Evolutionary conservation across 2,113 vertebrate species (phyloP), one percentile per base, ranked within the genome.

Genomic region (Tursiops truncatus): DNA sequence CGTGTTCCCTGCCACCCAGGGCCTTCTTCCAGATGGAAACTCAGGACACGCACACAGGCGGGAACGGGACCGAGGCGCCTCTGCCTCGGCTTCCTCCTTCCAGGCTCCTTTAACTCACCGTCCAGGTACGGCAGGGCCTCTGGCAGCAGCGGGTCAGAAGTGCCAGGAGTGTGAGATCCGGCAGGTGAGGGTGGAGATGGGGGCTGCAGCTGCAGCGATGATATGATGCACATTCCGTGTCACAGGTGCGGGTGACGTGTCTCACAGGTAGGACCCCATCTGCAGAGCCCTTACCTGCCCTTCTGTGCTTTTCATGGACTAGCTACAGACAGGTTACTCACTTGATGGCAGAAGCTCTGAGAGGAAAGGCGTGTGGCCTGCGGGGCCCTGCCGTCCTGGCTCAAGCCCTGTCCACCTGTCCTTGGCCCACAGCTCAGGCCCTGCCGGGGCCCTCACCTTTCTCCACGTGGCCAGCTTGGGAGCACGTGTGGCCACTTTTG

Each of bases 191-290:
- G n/a, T 47, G 25, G 76, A 60, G 5, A 6, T 12, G 11, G n/a
- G 80, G 62, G n/a, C 71, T 5, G 13, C 44, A 70, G 15, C 13
- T 7, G 44, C 74, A 0, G 3, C 12, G 44, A 53, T 12, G 47
- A 53, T 33, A 5, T 20, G 2, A 0, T 3, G 0, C 18, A 3
- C 8, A 0, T 58, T 23, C 5, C 1, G 0, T 26, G 21, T 33
- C 68, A 41, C 33, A 50, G 77, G 31, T 15, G 17, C 28, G 28
- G 71, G 28, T 21, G 28, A n/a, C 6, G 23, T 53, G 5, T 67
- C 89, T 71, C 26, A 23, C 0, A 33, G 33, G 50, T 26, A 73
- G 63, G 44, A 21, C 31, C 7, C 0, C 4, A 13, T 65, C 58
- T 76, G 13, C 6, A 83, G 73, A 20, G 8, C 68, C 77, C 76